Evolutionary conservation across 23 tunicate genomes (phyloP).

Genomic region (Trididemnum nubilum): DNA sequence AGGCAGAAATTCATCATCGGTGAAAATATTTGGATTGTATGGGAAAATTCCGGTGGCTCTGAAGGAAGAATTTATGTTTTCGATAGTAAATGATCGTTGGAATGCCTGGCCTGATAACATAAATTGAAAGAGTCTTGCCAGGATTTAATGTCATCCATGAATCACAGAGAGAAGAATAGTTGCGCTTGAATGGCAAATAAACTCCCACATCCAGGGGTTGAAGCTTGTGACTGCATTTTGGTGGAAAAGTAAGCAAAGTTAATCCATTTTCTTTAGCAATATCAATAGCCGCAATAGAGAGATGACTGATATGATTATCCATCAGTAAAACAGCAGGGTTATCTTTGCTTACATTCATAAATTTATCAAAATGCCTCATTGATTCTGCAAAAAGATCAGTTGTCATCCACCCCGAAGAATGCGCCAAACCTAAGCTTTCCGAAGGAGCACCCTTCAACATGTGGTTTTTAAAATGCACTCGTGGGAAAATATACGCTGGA

Average conservation of each 20-base stretch:
- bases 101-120: conserved; percentile 26
- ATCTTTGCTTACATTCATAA: conserved; percentile 11
- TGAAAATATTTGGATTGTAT: neutral
- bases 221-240: conserved; percentile 22
- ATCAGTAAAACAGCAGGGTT: conserved; percentile 18
- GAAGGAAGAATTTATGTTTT: conserved; percentile 23
- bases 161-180: conserved; percentile 19
- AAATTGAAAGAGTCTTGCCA: conserved; percentile 16
- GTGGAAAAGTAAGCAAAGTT: conserved; percentile 5
- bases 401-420: conserved; percentile 9
- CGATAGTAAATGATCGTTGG: conserved; percentile 1
- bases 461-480: conserved; percentile 23
- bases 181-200: conserved; percentile 13
- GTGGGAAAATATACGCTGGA: conserved; percentile 33
- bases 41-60: conserved; percentile 1
- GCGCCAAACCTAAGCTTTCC: conserved; percentile 10
- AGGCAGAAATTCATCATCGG: conserved; percentile 30
- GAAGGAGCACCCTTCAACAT: conserved; percentile 15
- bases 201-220: conserved; percentile 19
- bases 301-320: conserved; percentile 23
- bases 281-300: conserved; percentile 9
- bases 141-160: conserved; percentile 21
- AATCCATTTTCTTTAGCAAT: conserved; percentile 17
- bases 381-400: conserved; percentile 16
- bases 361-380: conserved; percentile 12